Percentiles rank a stretch among this genome's conserved stretches.
phyloP scores from a whole-genome alignment of 1,140 invertebrate genomes.

The Neodiprion fabricii region DNA sequence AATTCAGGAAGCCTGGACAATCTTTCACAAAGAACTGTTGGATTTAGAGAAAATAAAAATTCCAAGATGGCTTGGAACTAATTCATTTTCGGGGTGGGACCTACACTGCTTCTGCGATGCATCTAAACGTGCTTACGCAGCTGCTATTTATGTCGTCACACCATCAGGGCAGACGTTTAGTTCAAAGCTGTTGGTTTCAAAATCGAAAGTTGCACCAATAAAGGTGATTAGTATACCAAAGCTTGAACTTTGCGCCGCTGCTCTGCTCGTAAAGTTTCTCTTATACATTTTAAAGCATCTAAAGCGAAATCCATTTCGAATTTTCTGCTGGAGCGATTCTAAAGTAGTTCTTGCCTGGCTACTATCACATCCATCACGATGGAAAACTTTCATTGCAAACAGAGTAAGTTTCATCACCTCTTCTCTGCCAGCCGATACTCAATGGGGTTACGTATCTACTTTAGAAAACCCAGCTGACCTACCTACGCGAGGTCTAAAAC shows the following conservation, averaged over 20 bases:
- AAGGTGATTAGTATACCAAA: constrained; percentile 34
- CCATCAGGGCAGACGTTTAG: neutral
- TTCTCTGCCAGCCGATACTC: neutral
- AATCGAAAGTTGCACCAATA: constrained; percentile 28
- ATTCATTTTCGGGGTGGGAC: constrained; percentile 9
- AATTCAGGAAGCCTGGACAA: constrained; percentile 20
- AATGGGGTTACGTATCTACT: constrained; percentile 28
- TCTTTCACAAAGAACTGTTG: constrained; percentile 18
- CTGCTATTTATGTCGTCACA: constrained; percentile 16
- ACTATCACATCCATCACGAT: constrained; percentile 21
- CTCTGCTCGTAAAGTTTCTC: constrained; percentile 20
- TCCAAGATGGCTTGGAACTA: neutral
- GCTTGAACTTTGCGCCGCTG: constrained; percentile 30
- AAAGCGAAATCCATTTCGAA: neutral
- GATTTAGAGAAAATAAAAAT: neutral
- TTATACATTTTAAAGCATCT: constrained; percentile 2
- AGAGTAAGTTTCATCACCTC: constrained; percentile 24
- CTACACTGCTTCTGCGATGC: constrained; percentile 33
- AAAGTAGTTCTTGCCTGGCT: constrained; percentile 30
- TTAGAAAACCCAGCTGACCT: constrained; percentile 32
- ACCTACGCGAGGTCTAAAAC: constrained; percentile 20
- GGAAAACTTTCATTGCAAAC: constrained; percentile 32
- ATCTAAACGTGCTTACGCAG: constrained; percentile 24
- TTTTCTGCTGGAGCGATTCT: constrained; percentile 26
- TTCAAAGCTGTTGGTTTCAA: constrained; percentile 14